Base-by-base conservation (phyloP, 2,797 vertebrate genomes). In the Brachyrhaphis roseni region DNA sequence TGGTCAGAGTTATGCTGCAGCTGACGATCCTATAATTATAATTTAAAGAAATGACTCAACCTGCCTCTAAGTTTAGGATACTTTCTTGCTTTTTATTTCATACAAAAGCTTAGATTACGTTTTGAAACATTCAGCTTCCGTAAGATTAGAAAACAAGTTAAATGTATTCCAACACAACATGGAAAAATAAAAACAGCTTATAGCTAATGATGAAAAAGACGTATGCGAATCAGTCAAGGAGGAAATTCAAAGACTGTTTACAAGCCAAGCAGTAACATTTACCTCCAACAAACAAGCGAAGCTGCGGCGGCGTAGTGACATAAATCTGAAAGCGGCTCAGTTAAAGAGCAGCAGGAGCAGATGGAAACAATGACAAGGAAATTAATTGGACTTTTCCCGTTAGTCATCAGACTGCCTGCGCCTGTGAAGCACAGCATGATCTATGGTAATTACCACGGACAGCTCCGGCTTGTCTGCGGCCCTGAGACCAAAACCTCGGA, bases 341-440 rank as follows among this genome's bases (percentile, higher is more conserved):
- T n/a, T 78, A 47, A 84, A 84, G 59, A 84, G 74, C 72, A 83
- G 72, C 74, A 46, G 76, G 78, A 84, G 59, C 80, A 83, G 79
- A 80, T 84, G 78, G 77, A 86, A 78, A 83, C 72, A 76, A 62
- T 76, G 49, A 78, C 73, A 75, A 20, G 31, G 3, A 47, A 77
- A 78, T 76, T 72, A 79, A 81, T 68, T 70, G 59, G 70, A 75
- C 47, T 53, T 59, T 77, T 77, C 39, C 72, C 57, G 74, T n/a
- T 72, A 68, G 70, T 72, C 80, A 73, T 78, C 76, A 78, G 71
- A 55, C 49, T 45, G 47, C 46, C 64, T 34, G 66, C 26, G 66
- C 74, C 74, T 12, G 36, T 15, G 62, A 87, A 70, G 72, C 68
- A 10, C 76, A 46, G 68, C 51, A 47, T 20, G 64, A 72, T 68